Conservation (phyloP, 1,140 invertebrate species). For the Arion vulgaris region DNA sequence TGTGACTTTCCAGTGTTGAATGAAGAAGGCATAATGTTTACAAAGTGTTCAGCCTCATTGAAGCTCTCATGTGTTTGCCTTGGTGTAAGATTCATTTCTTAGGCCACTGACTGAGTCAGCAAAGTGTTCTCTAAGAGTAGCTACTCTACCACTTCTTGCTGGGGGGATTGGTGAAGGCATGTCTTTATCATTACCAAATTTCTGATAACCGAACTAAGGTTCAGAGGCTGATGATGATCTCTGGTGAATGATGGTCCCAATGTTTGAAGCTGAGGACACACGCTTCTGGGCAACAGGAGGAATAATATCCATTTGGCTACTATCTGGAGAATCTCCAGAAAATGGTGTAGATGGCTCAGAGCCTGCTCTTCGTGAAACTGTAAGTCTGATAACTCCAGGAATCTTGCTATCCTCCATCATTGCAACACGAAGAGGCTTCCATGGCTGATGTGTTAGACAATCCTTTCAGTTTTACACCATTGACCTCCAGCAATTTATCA, state of each 20-base stretch:
- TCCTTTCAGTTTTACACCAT: slow-evolving; percentile 89
- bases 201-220: not conserved
- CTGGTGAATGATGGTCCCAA: slow-evolving; percentile 23
- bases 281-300: slow-evolving; percentile 26
- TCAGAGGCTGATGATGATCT: slow-evolving; percentile 32
- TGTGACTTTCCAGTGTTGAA: not conserved
- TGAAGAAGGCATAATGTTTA: slow-evolving; percentile 15
- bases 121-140: not conserved
- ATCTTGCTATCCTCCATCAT: slow-evolving; percentile 75
- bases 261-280: not conserved
- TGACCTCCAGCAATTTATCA: slow-evolving; percentile 95
- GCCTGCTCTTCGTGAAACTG: slow-evolving; percentile 62
- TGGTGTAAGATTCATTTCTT: slow-evolving; percentile 52
- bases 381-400: slow-evolving; percentile 62
- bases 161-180: slow-evolving; percentile 37
- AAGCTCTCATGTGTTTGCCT: slow-evolving; percentile 63
- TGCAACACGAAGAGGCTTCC: slow-evolving; percentile 89
- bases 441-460: slow-evolving; percentile 94
- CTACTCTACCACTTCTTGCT: slow-evolving; percentile 1
- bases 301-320: slow-evolving; percentile 26
- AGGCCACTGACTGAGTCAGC: slow-evolving; percentile 11
- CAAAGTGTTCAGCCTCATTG: slow-evolving; percentile 39
- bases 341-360: slow-evolving; percentile 50
- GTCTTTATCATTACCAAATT: slow-evolving; percentile 28
- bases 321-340: slow-evolving; percentile 34